Conservation (phyloP, 2,888 invertebrate species). For the Phania funesta region DNA sequence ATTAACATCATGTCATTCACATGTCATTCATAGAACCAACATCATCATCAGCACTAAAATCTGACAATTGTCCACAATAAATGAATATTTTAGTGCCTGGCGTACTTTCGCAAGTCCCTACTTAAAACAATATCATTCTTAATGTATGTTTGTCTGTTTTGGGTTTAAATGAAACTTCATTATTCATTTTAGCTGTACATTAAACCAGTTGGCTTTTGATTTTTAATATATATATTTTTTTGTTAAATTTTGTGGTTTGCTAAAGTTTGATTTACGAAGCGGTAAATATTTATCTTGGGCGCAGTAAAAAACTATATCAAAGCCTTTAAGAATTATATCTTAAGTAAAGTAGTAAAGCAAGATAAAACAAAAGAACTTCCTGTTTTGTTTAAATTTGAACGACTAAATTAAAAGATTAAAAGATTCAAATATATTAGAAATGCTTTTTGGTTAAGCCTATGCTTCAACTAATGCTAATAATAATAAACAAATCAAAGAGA, state of each 20-base stretch:
- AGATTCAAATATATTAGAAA: background rate
- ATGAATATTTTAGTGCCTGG: conserved; percentile 26
- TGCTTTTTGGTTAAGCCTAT: no score
- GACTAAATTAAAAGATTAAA: background rate
- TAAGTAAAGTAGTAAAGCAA: conserved; percentile 1
- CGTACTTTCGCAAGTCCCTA: conserved; percentile 5
- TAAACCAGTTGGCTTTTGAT: conserved; percentile 15
- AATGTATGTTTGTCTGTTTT: background rate
- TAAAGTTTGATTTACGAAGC: conserved; percentile 15
- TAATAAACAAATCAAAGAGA: no score
- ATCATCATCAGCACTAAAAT: conserved; percentile 2
- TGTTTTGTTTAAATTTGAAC: background rate
- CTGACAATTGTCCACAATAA: conserved; percentile 64
- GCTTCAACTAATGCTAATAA: no score
- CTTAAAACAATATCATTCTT: conserved; percentile 25
- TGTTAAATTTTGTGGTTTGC: background rate
- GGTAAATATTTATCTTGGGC: conserved; percentile 41
- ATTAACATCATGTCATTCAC: conserved; percentile 5
- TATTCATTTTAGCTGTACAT: conserved; percentile 15
- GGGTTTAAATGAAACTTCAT: background rate
- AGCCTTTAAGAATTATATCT: background rate
- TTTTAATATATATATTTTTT: background rate
- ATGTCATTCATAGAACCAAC: background rate
- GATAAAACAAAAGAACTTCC: background rate
- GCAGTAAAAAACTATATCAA: conserved; percentile 18